A percentile compares a stretch with the other conserved stretches of the same genome.
phyloP scores from a whole-genome alignment of 2,797 vertebrate genomes.

The Onychomys arenicola region DNA sequence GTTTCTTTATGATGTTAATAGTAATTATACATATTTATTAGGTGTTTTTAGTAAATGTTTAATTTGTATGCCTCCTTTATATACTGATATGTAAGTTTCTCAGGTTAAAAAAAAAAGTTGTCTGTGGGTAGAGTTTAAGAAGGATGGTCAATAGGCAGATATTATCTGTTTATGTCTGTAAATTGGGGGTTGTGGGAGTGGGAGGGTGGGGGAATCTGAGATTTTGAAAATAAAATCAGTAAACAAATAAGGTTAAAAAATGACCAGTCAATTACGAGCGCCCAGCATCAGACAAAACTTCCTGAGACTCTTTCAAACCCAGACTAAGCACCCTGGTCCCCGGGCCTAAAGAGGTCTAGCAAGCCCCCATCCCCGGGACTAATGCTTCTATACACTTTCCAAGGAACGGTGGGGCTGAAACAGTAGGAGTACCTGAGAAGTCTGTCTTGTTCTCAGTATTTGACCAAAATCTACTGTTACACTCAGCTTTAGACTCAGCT shows the following conservation, averaged over 20 bases:
- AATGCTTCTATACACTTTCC: neutral
- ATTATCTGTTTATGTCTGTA: neutral
- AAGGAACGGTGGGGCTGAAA: neutral
- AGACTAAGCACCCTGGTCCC: neutral
- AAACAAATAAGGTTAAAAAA: neutral
- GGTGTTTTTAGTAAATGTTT: neutral
- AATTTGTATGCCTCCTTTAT: neutral
- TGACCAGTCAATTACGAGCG: neutral
- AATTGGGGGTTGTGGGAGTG: neutral
- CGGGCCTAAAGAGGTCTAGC: neutral
- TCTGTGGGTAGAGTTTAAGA: neutral
- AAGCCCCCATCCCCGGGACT: neutral
- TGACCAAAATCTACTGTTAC: neutral
- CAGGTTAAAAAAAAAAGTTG: neutral
- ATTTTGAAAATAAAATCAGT: neutral
- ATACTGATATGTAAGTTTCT: neutral
- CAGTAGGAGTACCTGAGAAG: too few species aligned
- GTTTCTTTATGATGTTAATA: neutral
- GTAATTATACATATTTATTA: neutral
- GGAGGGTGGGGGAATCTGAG: neutral
- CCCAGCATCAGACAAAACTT: neutral
- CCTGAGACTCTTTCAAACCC: neutral
- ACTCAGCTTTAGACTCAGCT: neutral
- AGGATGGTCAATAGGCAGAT: neutral
- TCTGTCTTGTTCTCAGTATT: neutral